Conservation (phyloP, 2,797 vertebrate species). For the Anableps anableps region DNA sequence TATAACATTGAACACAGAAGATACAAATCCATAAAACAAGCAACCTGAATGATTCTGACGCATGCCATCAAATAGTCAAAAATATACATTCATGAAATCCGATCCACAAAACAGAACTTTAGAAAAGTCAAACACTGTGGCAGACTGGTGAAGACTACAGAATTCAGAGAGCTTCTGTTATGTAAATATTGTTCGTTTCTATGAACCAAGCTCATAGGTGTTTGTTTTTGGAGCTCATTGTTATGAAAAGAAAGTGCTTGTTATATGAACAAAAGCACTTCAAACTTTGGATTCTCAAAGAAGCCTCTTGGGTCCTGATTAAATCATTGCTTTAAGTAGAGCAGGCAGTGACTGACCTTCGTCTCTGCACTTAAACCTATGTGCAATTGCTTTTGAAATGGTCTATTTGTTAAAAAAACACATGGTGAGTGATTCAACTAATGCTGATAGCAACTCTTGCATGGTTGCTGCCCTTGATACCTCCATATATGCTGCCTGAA, state of each 20-base stretch:
- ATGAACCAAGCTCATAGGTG: not conserved
- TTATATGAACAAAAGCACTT: not conserved
- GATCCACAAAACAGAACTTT: not conserved
- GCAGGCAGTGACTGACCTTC: not conserved
- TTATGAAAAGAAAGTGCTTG: not conserved
- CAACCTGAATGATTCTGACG: too few relatives aligned
- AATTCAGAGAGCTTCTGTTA: not conserved
- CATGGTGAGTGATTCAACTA: not conserved
- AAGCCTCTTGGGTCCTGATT: not conserved
- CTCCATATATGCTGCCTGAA: not conserved
- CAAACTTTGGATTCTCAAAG: constrained; percentile 1
- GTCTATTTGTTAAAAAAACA: not conserved
- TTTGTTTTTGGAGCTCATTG: not conserved
- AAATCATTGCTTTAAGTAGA: not conserved
- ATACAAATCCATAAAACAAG: too few relatives aligned
- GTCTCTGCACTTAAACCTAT: not conserved
- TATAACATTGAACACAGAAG: too few relatives aligned
- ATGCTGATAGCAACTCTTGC: not conserved
- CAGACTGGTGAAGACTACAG: not conserved
- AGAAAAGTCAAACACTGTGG: not conserved
- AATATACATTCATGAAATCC: not conserved
- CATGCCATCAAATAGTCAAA: not conserved
- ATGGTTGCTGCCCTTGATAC: not conserved
- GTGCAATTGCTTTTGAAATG: not conserved
- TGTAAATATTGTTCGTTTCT: not conserved